Base-by-base conservation (phyloP, 2,113 vertebrate species). In the Gadus chalcogrammus region DNA sequence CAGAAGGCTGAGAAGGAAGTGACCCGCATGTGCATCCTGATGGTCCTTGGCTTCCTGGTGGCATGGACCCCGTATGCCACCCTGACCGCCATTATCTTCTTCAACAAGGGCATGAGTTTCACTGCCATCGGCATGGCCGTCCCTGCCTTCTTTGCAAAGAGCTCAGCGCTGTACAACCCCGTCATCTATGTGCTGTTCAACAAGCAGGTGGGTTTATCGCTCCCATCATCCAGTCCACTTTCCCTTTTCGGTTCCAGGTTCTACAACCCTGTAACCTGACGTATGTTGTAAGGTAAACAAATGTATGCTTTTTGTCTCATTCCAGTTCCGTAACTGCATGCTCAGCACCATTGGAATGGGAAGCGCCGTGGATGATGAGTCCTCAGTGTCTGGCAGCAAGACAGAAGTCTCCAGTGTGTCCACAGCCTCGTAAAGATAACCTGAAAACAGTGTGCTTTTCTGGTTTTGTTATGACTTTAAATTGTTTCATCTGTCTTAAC, bases 291-390 rank as follows among this genome's bases (percentile, higher is more conserved):
- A 4, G 31, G 31, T 35, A 35, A 35, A 35, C 31, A 35, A 35
- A 35, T 35, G 4, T 71, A 73, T 72, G 79, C 13, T 16, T 63
- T 61, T 62, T 3, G 0, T 71, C 72, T 67, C 69, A 11, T 17
- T 80, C 74, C 84, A 95, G 93, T 94, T 95, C 87, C 88, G 92
- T 84, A 94, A 92, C 62, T 93, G 94, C 88, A 95, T 94, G 93
- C 83, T 95, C 75, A 87, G 80, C 73, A 90, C 93, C 0, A 80
- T 94, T 79, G 84, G 88, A 85, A 94, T 94, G 92, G 93, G 93
- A 0, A 91, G 93, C 72, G 92, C 83, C 92, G 91, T 87, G 90
- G 93, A 77, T 80, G 92, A 95, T 11, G 94, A 94, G 0, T 61
- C 77, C 53, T 94, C 93, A 75, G 82, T 92, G 6, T 93, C 93